Conservation (phyloP, 2,888 invertebrate genomes). For the Desoria tigrina region DNA sequence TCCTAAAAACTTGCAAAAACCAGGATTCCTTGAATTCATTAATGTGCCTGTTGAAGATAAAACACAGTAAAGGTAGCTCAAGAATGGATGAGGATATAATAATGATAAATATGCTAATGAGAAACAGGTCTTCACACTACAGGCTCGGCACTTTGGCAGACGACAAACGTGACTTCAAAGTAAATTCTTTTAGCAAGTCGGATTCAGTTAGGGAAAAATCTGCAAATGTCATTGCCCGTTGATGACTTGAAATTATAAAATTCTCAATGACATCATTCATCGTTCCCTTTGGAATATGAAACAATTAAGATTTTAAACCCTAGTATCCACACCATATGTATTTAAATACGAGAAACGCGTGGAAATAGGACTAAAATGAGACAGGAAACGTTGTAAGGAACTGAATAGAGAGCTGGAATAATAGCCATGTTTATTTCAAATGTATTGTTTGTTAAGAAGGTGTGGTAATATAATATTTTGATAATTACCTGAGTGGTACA, state of each 20-base stretch:
- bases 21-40: not conserved
- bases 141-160: constrained; percentile 1
- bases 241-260: too few species aligned
- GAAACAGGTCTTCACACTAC: constrained; percentile 5
- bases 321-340: not conserved
- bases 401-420: too few species aligned
- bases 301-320: not conserved
- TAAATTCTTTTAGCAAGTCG: too few species aligned
- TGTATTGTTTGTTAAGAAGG: constrained; percentile 8
- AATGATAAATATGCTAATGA: constrained; percentile 3
- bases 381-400: too few species aligned
- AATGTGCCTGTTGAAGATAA: not conserved
- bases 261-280: not conserved
- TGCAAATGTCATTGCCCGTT: constrained; percentile 2
- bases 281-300: constrained; percentile 1
- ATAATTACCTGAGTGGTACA: too few species aligned
- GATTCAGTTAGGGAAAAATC: too few species aligned
- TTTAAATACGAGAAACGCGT: not conserved
- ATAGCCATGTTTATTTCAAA: not conserved
- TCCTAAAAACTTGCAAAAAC: not conserved
- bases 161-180: constrained; percentile 4
- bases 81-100: constrained; percentile 3
- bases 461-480: not conserved
- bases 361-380: too few species aligned
- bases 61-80: not conserved